Base-by-base conservation (phyloP, 2,888 invertebrate species). In the Tortrix viridana region DNA sequence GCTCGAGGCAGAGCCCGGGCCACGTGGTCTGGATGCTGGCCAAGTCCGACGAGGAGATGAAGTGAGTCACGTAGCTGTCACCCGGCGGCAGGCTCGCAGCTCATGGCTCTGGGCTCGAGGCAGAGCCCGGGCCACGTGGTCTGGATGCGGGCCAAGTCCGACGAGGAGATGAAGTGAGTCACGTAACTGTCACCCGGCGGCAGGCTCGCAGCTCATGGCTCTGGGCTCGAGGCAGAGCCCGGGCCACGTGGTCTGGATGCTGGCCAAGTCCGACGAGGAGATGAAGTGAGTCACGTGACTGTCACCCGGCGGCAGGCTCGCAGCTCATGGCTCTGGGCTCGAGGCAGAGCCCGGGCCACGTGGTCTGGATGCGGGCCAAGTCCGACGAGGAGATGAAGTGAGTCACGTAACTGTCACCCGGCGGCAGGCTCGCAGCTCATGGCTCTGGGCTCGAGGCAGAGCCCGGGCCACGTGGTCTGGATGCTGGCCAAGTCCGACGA, bases 21-120 rank as follows among this genome's bases (percentile, higher is more conserved):
- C 94, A 95, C 69, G 96, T 96, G 7, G 95, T 96, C 68, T 97
- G 96, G 96, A 95, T 97, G 92, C 93, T 97, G 67, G 96, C 96
- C 23, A 95, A 95, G 81, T 95, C 95, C 16, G 95, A 96, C 70
- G 92, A 94, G 19, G 96, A 97, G 88, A 95, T 96, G 81, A 95
- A 94, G 96, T 96, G 83, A 94, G 94, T 77, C 26, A 26, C n/a
- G n/a, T 26, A 6, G 41, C 1, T 23, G 70, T 96, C 97, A 0
- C 93, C 93, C 0, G 94, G 95, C 1, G 95, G 95, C 65, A 93
- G 93, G 69, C 89, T 95, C 94, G n/a, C 96, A 96, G 82, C 90
- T 97, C 38, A 94, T 97, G 89, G 97, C 96, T 0, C 92, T 97
- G 50, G 96, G 96, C 2, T 95, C 95, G 60, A 86, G 94, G 12